These are phyloP conservation scores for Odocoileus virginianus DNA, from an alignment of 2,113 vertebrate species.

Conservation along the genomic window DNA sequence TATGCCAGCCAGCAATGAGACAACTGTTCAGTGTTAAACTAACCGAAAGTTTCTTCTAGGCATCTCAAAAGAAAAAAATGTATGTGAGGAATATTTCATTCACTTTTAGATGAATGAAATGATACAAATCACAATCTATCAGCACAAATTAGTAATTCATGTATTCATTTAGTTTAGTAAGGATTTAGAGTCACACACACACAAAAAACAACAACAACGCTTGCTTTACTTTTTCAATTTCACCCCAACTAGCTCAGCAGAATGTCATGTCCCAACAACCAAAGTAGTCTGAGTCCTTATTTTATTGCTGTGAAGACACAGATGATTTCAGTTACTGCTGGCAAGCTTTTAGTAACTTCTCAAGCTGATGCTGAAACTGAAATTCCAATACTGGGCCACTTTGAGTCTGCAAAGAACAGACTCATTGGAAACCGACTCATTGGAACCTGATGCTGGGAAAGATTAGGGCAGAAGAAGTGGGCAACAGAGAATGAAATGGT, in stretches of 20 bases:
- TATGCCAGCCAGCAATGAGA: not conserved
- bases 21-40: not conserved
- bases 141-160: not conserved
- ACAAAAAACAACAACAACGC: not conserved
- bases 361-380: not conserved
- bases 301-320: not conserved
- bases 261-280: accelerated
- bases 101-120: slow-evolving; percentile 9
- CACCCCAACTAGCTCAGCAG: not conserved
- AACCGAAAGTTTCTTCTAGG: not conserved
- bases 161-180: not conserved
- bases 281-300: not conserved
- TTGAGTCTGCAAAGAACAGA: not conserved
- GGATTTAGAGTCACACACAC: not conserved
- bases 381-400: not conserved
- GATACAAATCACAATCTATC: not conserved
- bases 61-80: not conserved
- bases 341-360: not conserved
- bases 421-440: not conserved
- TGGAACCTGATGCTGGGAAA: not conserved
- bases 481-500: not conserved
- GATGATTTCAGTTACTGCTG: not conserved
- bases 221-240: not conserved
- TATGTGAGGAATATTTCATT: not conserved
- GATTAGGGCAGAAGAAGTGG: not conserved